Evolutionary conservation across 2,113 vertebrate genomes (phyloP).

Genomic region (Larimichthys crocea): DNA sequence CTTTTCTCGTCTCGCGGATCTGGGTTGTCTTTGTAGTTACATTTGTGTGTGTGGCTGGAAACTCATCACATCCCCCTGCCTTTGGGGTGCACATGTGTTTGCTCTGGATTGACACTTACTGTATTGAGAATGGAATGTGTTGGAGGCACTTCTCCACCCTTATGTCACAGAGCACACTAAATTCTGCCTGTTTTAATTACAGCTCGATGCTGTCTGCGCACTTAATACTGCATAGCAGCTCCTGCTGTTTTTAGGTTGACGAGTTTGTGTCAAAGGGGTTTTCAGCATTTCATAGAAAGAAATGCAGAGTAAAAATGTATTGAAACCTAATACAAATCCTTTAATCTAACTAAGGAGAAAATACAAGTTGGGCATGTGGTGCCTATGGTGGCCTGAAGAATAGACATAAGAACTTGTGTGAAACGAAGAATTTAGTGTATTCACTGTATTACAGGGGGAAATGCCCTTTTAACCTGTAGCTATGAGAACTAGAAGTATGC

Average conservation of each 20-base stretch:
- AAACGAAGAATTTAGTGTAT: slow-evolving; percentile 18
- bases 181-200: slow-evolving; percentile 1
- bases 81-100: not conserved
- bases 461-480: slow-evolving; percentile 48
- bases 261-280: slow-evolving; percentile 4
- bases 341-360: slow-evolving; percentile 36
- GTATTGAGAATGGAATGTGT: slow-evolving; percentile 2
- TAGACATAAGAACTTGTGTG: slow-evolving; percentile 35
- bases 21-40: slow-evolving; percentile 7
- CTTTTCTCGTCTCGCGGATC: slow-evolving; percentile 31
- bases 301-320: slow-evolving; percentile 45
- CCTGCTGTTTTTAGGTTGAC: slow-evolving; percentile 7
- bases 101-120: slow-evolving; percentile 3
- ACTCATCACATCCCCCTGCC: not conserved
- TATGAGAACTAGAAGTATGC: slow-evolving; percentile 37
- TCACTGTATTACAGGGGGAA: slow-evolving; percentile 18
- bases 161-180: not conserved
- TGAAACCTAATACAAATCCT: slow-evolving; percentile 45
- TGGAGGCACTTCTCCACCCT: not conserved
- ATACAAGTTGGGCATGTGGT: slow-evolving; percentile 5
- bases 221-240: not conserved
- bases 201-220: not conserved
- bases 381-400: slow-evolving; percentile 10
- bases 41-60: slow-evolving; percentile 3
- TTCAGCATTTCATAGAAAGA: slow-evolving; percentile 38